A percentile compares a stretch with the other conserved stretches of the same genome.
These are phyloP conservation scores for Heptranchias perlo DNA, from an alignment of 2,113 vertebrate genomes.

Conservation along the genomic window DNA sequence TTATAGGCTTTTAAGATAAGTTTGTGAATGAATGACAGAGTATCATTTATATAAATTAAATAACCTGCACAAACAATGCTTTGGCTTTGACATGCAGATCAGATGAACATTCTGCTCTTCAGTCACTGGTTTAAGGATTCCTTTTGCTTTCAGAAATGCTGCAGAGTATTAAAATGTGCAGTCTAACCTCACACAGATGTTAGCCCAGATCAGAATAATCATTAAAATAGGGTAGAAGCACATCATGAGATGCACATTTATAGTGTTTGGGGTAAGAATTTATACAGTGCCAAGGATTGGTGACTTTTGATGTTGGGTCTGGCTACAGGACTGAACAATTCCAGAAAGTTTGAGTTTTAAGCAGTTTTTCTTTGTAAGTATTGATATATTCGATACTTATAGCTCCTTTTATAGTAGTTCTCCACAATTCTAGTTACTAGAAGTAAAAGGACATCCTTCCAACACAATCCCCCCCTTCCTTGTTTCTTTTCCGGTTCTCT, in stretches of 20 bases:
- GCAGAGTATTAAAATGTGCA: neutral
- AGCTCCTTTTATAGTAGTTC: no score
- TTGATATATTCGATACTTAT: neutral
- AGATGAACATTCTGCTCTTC: neutral
- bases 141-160: no score
- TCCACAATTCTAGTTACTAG: no score
- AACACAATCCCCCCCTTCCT: no score
- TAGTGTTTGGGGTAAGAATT: no score
- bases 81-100: neutral
- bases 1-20: neutral
- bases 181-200: neutral
- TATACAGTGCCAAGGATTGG: neutral
- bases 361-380: neutral
- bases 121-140: neutral
- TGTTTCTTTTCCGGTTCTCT: no score
- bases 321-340: neutral
- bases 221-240: neutral
- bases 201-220: neutral
- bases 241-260: neutral
- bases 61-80: neutral
- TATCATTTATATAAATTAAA: neutral
- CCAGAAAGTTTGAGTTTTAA: neutral
- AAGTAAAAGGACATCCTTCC: no score
- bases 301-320: no score
- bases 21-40: neutral